phyloP scores from a whole-genome alignment of 1,140 invertebrate genomes.

The Ericerus pela region DNA sequence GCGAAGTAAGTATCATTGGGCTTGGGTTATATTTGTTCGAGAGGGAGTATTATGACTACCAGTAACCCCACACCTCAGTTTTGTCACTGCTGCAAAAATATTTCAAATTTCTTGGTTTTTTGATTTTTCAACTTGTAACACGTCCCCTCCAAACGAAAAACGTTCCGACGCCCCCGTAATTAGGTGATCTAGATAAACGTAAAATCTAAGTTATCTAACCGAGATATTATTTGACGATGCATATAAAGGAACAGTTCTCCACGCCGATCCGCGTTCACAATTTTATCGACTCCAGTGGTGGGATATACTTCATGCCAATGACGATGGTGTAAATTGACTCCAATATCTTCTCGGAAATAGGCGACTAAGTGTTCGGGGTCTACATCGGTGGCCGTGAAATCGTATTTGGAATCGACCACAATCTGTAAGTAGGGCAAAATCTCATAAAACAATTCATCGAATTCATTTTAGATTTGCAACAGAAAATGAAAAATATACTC shows the following conservation, averaged over 20 bases:
- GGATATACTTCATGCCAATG: slow-evolving; percentile 59
- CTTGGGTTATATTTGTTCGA: too few relatives aligned
- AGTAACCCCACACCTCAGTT: too few relatives aligned
- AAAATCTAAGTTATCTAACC: too few relatives aligned
- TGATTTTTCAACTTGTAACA: too few relatives aligned
- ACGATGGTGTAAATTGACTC: slow-evolving; percentile 46
- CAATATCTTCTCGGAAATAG: slow-evolving; percentile 32
- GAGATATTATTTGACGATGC: slow-evolving; percentile 54
- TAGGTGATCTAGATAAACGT: too few relatives aligned
- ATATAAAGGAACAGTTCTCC: slow-evolving; percentile 65
- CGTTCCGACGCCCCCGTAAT: too few relatives aligned
- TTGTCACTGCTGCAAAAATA: too few relatives aligned
- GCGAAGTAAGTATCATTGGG: too few relatives aligned
- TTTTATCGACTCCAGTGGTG: slow-evolving; percentile 30
- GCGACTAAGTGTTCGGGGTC: slow-evolving; percentile 30
- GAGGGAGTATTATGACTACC: too few relatives aligned
- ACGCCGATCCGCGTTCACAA: slow-evolving; percentile 49
- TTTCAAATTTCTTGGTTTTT: too few relatives aligned
- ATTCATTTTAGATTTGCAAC: neutral
- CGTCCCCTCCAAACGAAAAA: too few relatives aligned
- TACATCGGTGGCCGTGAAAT: slow-evolving; percentile 36
- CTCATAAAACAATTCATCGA: neutral
- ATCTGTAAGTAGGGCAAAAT: slow-evolving; percentile 19
- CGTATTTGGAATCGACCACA: slow-evolving; percentile 48
- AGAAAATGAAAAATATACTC: neutral